Evolutionary conservation across 2,113 vertebrate genomes (phyloP).

Genomic region (Dicrurus megarhynchus): DNA sequence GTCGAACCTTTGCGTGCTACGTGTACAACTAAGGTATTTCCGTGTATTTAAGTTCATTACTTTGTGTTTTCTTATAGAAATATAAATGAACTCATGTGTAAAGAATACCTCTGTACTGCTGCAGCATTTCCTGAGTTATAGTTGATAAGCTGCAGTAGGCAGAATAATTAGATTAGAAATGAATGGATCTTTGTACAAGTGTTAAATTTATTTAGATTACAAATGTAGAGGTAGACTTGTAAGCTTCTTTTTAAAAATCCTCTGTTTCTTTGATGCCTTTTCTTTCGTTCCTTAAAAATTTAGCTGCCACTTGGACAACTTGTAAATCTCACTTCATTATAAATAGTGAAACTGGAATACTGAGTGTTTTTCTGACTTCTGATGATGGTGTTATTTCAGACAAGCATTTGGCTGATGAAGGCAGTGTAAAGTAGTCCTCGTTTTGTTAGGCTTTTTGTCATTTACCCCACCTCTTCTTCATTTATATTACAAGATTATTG

Average conservation of each 20-base stretch:
- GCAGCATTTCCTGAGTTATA: background rate
- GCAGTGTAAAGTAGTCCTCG: background rate
- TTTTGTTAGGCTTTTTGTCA: background rate
- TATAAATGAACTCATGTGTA: fast-evolving
- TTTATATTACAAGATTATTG: background rate
- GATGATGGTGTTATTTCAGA: background rate
- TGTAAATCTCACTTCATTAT: background rate
- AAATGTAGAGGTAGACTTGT: background rate
- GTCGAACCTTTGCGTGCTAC: conserved; percentile 95
- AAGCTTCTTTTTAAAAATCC: background rate
- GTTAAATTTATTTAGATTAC: background rate
- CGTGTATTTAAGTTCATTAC: background rate
- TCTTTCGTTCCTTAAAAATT: background rate
- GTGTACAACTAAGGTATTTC: conserved; percentile 88
- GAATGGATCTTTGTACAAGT: background rate
- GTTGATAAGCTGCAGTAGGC: background rate
- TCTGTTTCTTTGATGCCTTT: background rate
- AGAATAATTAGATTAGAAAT: background rate
- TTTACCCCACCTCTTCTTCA: background rate
- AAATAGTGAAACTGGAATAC: background rate
- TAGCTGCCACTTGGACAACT: background rate
- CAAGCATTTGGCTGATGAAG: background rate
- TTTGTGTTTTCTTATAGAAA: background rate
- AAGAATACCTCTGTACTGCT: background rate
- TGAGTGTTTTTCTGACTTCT: background rate